These are phyloP conservation scores for Norana najaformis DNA, from an alignment of 2,888 invertebrate species.

Conservation along the genomic window DNA sequence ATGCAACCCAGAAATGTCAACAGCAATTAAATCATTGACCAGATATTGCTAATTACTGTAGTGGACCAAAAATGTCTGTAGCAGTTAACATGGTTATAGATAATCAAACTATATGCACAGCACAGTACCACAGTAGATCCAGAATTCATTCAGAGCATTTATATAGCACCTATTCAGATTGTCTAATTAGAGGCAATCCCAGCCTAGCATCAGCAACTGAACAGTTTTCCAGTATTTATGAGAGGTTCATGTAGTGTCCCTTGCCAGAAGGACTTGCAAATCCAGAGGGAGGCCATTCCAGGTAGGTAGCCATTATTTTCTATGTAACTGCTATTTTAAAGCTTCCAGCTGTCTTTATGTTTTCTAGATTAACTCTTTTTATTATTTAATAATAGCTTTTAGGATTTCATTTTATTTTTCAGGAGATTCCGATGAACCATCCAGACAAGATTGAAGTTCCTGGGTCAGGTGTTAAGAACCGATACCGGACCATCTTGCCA, in stretches of 20 bases:
- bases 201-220: too few relatives aligned
- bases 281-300: too few relatives aligned
- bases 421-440: conserved; percentile 85
- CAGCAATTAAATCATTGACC: not conserved
- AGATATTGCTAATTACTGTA: not conserved
- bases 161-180: too few relatives aligned
- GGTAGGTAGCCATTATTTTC: not conserved
- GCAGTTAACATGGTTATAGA: not conserved
- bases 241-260: too few relatives aligned
- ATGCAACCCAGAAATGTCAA: not conserved
- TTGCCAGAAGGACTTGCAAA: too few relatives aligned
- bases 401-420: conserved; percentile 33
- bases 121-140: not conserved
- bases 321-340: not conserved
- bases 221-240: too few relatives aligned
- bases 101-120: not conserved
- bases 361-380: not conserved
- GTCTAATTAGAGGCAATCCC: too few relatives aligned
- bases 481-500: conserved; percentile 81
- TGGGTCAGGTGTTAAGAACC: conserved; percentile 84
- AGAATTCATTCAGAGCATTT: too few relatives aligned
- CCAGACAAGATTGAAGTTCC: conserved; percentile 87
- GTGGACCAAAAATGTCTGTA: not conserved
- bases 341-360: not conserved
- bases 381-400: not conserved